Conservation (phyloP, 2,113 vertebrate species). For the Mobula birostris region DNA sequence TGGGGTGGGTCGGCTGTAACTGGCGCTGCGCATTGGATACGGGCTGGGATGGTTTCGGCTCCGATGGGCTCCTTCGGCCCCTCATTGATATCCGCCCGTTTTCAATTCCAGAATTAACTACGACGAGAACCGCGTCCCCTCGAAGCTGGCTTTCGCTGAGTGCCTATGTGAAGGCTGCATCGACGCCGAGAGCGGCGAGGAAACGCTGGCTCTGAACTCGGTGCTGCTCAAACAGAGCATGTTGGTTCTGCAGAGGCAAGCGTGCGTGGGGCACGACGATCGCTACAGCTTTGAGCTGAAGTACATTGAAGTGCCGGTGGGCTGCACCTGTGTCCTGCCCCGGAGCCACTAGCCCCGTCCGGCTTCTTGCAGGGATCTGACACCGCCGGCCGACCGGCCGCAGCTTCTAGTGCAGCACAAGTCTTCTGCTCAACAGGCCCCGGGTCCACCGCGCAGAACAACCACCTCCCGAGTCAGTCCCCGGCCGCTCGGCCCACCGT, state of each 20-base stretch:
- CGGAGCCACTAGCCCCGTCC: not conserved
- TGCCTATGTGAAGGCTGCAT: slow-evolving; percentile 78
- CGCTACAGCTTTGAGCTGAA: slow-evolving; percentile 51
- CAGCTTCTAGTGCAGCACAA: no score
- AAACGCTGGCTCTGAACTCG: slow-evolving; percentile 62
- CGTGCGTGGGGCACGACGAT: slow-evolving; percentile 21
- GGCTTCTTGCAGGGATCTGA: no score
- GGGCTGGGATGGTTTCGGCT: no score
- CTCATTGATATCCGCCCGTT: not conserved
- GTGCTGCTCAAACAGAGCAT: slow-evolving; percentile 53
- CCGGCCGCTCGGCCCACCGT: no score
- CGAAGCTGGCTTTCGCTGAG: slow-evolving; percentile 58
- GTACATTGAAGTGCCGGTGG: slow-evolving; percentile 57
- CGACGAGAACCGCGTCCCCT: slow-evolving; percentile 55
- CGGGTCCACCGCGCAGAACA: no score
- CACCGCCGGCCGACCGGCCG: not conserved
- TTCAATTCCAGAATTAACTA: slow-evolving; percentile 48
- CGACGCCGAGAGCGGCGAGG: slow-evolving; percentile 43
- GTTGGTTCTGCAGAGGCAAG: slow-evolving; percentile 60
- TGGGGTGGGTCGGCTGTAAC: no score
- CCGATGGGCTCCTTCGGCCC: no score
- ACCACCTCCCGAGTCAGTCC: no score
- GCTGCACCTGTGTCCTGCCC: slow-evolving; percentile 68
- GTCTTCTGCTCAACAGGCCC: no score
- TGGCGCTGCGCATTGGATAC: no score